These are phyloP conservation scores for Tringa solitaria DNA, from an alignment of 2,113 vertebrate genomes.

Conservation along the genomic window DNA sequence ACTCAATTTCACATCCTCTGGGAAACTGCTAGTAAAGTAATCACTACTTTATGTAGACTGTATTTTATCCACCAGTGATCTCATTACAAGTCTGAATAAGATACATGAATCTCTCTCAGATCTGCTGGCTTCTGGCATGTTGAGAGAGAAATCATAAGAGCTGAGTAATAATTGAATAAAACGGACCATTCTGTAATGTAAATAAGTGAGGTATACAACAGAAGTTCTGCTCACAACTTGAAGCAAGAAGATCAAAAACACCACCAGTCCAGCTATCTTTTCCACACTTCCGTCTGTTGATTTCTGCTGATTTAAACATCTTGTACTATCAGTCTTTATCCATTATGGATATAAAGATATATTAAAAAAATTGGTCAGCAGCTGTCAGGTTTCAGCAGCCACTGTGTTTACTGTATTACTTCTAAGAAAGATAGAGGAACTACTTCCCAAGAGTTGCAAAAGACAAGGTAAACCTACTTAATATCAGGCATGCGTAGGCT, in stretches of 20 bases:
- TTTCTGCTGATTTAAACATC: background rate
- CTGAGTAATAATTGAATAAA: background rate
- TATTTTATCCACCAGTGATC: background rate
- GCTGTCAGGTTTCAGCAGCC: background rate
- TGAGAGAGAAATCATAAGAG: background rate
- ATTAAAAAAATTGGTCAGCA: background rate
- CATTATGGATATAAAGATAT: background rate
- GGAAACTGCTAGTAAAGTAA: background rate
- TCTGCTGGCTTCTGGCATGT: background rate
- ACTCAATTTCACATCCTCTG: background rate
- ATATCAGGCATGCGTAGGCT: background rate
- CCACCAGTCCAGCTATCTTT: background rate
- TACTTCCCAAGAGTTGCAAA: background rate
- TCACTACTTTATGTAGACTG: background rate
- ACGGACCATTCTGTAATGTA: background rate
- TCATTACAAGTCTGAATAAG: background rate
- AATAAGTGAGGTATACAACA: background rate
- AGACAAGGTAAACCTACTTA: background rate
- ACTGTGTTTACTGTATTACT: background rate
- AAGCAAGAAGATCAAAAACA: background rate
- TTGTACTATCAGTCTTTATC: background rate
- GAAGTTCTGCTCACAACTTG: background rate
- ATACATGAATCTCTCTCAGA: background rate
- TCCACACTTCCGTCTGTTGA: background rate
- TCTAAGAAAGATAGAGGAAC: background rate